Percentiles rank a stretch among this genome's conserved stretches.
Conservation (phyloP, 1,140 invertebrate species). For the Microplitis mediator region DNA sequence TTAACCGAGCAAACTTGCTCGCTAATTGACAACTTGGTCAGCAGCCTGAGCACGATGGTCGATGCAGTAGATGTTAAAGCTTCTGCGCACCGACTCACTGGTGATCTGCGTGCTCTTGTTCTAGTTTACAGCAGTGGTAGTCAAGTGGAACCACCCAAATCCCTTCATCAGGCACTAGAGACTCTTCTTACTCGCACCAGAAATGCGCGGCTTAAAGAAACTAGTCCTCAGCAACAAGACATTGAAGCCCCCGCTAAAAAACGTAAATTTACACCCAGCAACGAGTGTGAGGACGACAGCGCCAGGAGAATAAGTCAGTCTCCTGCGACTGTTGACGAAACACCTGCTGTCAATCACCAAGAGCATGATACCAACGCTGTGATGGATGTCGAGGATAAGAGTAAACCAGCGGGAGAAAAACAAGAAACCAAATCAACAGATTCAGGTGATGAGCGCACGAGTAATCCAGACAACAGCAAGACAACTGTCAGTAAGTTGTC, state of each 20-base stretch:
- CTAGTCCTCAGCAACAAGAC: constrained; percentile 39
- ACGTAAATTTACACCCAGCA: constrained; percentile 49
- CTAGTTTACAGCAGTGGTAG: constrained; percentile 62
- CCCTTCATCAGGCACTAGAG: constrained; percentile 48
- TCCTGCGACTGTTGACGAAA: constrained; percentile 29
- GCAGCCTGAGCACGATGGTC: constrained; percentile 62
- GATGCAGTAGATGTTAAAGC: constrained; percentile 60
- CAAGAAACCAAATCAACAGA: constrained; percentile 25
- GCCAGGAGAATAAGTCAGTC: constrained; percentile 30
- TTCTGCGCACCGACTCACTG: constrained; percentile 62
- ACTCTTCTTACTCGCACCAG: constrained; percentile 48
- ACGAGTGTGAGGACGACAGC: constrained; percentile 35
- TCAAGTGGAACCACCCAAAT: constrained; percentile 50
- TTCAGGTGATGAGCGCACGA: constrained; percentile 23
- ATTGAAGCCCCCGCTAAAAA: constrained; percentile 54
- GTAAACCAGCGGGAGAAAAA: constrained; percentile 29
- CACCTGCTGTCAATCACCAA: not conserved
- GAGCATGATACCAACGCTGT: constrained; percentile 28
- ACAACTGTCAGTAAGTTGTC: constrained; percentile 7
- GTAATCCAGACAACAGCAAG: constrained; percentile 15
- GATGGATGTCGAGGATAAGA: constrained; percentile 35
- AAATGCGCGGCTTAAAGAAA: constrained; percentile 46
- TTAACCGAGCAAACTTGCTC: constrained; percentile 67
- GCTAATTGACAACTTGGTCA: constrained; percentile 66
- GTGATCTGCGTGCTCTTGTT: constrained; percentile 64